A percentile compares a stretch with the other conserved stretches of the same genome.
These are phyloP conservation scores for Hypsibius dujardini DNA, from an alignment of 1,140 invertebrate genomes.

Conservation along the genomic window DNA sequence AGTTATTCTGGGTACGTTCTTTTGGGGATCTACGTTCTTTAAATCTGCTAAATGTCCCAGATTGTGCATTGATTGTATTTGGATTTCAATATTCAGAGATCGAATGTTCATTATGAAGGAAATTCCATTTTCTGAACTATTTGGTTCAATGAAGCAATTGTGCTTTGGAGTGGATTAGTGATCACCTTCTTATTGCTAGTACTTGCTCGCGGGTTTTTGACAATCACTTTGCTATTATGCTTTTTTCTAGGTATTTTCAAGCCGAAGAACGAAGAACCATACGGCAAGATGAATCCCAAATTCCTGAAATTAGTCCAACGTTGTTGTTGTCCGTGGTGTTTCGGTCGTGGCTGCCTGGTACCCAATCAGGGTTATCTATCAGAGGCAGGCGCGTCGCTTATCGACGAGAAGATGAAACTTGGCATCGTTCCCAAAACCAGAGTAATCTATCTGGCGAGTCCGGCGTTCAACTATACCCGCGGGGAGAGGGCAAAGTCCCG, in stretches of 20 bases:
- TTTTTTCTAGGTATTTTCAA: slow-evolving; percentile 75
- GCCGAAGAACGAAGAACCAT: slow-evolving; percentile 98
- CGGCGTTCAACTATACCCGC: slow-evolving; percentile 92
- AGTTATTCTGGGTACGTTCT: slow-evolving; percentile 37
- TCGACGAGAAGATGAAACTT: slow-evolving; percentile 85
- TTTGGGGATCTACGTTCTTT: no score
- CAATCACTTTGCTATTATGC: neutral
- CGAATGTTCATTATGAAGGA: no score
- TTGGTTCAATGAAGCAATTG: no score
- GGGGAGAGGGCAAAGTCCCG: slow-evolving; percentile 86
- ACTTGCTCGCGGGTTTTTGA: neutral
- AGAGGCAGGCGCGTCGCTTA: slow-evolving; percentile 77
- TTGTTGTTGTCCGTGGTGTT: slow-evolving; percentile 95
- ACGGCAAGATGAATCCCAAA: slow-evolving; percentile 92
- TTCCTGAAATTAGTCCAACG: slow-evolving; percentile 99
- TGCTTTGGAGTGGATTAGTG: no score
- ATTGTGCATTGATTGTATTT: no score
- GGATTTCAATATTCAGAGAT: no score
- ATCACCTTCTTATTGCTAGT: no score
- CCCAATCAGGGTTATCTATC: slow-evolving; percentile 97
- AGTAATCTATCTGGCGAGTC: slow-evolving; percentile 80
- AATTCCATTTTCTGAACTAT: no score
- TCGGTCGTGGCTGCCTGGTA: slow-evolving; percentile 89
- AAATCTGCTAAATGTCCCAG: no score
- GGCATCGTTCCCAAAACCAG: slow-evolving; percentile 91